Conservation (phyloP, 2,888 invertebrate species). For the Caprella mutica region DNA sequence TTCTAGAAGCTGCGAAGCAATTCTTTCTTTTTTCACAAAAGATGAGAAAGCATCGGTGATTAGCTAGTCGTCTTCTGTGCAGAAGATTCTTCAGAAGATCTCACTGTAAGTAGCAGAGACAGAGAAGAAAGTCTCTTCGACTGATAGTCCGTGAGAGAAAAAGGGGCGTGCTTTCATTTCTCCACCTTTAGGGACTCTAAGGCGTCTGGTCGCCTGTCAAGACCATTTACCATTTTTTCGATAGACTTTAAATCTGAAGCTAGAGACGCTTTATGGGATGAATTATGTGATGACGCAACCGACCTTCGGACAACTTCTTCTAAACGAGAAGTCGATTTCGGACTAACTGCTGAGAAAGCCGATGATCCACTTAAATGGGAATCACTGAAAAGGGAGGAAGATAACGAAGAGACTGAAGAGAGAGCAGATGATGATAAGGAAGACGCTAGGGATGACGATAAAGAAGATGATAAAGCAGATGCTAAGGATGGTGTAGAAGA, state of each 20-base stretch:
- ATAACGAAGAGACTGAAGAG: constrained; percentile 26
- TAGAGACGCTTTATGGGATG: constrained; percentile 42
- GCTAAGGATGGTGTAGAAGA: constrained; percentile 29
- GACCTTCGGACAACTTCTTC: constrained; percentile 29
- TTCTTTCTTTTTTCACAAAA: too few species aligned
- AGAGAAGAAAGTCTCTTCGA: too few species aligned
- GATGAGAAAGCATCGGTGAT: too few species aligned
- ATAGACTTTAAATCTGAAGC: constrained; percentile 82
- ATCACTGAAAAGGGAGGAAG: constrained; percentile 31
- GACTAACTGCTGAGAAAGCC: constrained; percentile 34
- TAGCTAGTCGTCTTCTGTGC: too few species aligned
- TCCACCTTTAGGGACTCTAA: constrained; percentile 31
- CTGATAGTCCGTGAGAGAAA: too few species aligned
- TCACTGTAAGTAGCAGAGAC: too few species aligned
- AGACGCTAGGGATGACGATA: constrained; percentile 31
- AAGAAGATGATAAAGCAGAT: constrained; percentile 20
- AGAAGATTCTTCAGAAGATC: too few species aligned
- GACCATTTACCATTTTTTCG: constrained; percentile 93
- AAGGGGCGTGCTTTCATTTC: constrained; percentile 32
- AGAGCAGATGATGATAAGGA: constrained; percentile 28
- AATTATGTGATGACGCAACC: constrained; percentile 18
- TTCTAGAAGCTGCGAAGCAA: too few species aligned
- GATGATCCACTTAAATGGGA: constrained; percentile 27
- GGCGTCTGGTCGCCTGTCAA: constrained; percentile 48
- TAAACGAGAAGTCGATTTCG: constrained; percentile 26